Evolutionary conservation across 2,888 invertebrate species (phyloP).

Genomic region (Argyresthia goedartella): DNA sequence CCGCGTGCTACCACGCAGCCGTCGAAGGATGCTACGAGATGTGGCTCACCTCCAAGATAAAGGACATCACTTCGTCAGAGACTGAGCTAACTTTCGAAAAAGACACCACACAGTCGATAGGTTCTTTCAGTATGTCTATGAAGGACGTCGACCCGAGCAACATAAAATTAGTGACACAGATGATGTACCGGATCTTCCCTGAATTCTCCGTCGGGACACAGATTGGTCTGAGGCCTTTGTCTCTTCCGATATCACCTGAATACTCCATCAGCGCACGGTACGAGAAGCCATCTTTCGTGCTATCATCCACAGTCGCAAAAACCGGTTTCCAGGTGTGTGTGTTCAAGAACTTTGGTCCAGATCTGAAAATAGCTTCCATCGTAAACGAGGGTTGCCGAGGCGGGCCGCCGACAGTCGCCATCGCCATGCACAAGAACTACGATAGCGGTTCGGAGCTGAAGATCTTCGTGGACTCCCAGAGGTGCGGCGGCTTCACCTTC

Average conservation of each 20-base stretch:
- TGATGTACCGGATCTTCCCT: constrained; percentile 43
- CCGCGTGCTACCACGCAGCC: constrained; percentile 44
- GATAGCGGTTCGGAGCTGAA: constrained; percentile 47
- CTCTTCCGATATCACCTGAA: constrained; percentile 32
- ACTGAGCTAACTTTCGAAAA: constrained; percentile 49
- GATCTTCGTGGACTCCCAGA: constrained; percentile 54
- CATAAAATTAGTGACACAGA: constrained; percentile 42
- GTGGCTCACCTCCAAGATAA: constrained; percentile 48
- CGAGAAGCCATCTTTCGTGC: constrained; percentile 30
- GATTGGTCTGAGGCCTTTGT: constrained; percentile 36
- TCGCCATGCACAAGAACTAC: constrained; percentile 48
- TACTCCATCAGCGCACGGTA: constrained; percentile 49
- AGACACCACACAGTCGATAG: constrained; percentile 32
- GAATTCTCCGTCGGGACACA: constrained; percentile 47
- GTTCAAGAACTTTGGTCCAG: constrained; percentile 43
- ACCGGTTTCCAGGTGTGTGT: constrained; percentile 48
- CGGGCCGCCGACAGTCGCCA: constrained; percentile 33
- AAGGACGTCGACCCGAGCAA: constrained; percentile 51
- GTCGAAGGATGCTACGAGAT: constrained; percentile 40
- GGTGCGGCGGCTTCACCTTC: constrained; percentile 53
- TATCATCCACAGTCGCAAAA: constrained; percentile 46
- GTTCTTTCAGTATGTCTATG: constrained; percentile 37
- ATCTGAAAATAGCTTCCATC: constrained; percentile 46
- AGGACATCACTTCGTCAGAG: constrained; percentile 51
- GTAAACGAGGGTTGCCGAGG: constrained; percentile 36